A percentile compares a stretch with the other conserved stretches of the same genome.
These are phyloP conservation scores for Drosophila basisetae DNA, from an alignment of 2,888 invertebrate species.

Conservation along the genomic window DNA sequence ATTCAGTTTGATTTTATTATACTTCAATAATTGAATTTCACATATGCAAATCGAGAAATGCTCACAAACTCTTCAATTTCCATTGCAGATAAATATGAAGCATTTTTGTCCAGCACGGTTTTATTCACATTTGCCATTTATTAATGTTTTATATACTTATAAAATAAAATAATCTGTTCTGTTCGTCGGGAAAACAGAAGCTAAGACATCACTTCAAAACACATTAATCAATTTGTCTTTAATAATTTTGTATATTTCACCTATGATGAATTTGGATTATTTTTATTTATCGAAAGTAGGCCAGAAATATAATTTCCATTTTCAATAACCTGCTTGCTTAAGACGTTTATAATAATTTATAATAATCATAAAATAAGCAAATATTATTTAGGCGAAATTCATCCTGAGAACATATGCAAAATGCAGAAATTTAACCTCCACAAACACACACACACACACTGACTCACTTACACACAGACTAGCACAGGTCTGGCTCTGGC, in stretches of 20 bases:
- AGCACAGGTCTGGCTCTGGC: slow-evolving; percentile 12
- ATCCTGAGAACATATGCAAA: slow-evolving; percentile 11
- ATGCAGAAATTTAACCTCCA: background rate
- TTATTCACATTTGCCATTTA: background rate
- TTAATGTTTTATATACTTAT: background rate
- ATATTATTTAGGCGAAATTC: slow-evolving; percentile 6
- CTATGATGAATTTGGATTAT: accelerated
- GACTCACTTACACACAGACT: background rate
- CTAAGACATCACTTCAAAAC: background rate
- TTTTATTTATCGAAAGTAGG: background rate
- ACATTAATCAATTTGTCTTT: background rate
- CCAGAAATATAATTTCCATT: background rate
- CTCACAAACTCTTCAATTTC: background rate
- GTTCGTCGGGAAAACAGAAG: background rate
- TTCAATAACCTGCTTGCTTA: background rate
- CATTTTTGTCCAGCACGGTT: background rate
- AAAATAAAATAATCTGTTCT: background rate
- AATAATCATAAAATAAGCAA: background rate
- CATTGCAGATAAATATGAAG: background rate
- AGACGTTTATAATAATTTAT: background rate
- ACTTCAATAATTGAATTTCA: slow-evolving; percentile 49
- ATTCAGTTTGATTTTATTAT: slow-evolving; percentile 56
- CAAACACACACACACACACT: background rate
- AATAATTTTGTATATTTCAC: background rate
- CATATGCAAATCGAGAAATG: slow-evolving; percentile 5